Evolutionary conservation across 2,888 invertebrate species (phyloP), one percentile per base, ranked within the genome.

Genomic region (Watsonalla binaria): DNA sequence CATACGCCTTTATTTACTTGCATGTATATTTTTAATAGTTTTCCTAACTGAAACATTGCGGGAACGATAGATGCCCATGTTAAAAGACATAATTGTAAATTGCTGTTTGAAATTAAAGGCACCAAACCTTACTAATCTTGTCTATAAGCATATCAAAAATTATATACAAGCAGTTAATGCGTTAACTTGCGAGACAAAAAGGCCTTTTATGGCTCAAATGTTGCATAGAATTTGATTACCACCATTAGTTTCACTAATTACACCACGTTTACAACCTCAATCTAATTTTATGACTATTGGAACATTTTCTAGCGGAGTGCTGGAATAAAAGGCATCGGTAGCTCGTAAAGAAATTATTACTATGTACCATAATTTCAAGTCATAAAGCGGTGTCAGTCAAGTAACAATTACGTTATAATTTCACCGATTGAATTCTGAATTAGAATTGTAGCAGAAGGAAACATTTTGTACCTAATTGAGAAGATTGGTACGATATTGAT

Each of bases 231-330:
- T 82, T 80, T 76, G 72, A 85, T 86, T 82, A 81, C 76, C 58
- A 55, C 76, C 74, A 89, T 88, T 87, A 87, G 90, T 88, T 84
- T 84, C 87, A 89, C 86, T 90, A 86, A 90, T 90, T 86, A 86
- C 76, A 68, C 76, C 24, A 59, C 72, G 80, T 90, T 88, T 86
- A 90, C 74, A 76, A 69, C 83, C 71, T 75, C 84, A 77, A 84
- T 88, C 82, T 72, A 68, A 71, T 82, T 90, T 90, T 89, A 89
- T 81, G 81, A 70, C 74, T 73, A 72, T 83, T 79, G 76, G 76
- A 82, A 80, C 78, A 77, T 86, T 79, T 84, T 77, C 78, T 85
- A 83, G 83, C 77, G 70, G 76, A 64, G 70, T 72, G 63, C 74
- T 76, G 67, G 70, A 80, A 71, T 70, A 65, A 71, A 68, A 66